Evolutionary conservation across 2,797 vertebrate species (phyloP), one percentile per base, ranked within the genome.

Genomic region (Syngnathus acus): DNA sequence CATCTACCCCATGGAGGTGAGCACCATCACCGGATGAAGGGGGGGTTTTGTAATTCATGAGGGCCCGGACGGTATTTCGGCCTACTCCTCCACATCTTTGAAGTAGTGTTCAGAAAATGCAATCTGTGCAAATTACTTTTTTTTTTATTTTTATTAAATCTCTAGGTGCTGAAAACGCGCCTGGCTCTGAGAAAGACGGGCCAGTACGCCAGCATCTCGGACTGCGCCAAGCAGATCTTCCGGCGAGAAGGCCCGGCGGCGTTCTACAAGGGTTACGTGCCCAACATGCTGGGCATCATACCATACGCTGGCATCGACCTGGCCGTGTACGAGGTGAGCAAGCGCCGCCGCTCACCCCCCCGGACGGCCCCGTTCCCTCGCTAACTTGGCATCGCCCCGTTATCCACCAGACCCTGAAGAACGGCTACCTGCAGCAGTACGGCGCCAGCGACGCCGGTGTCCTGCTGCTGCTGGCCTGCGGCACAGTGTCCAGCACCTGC

Each of bases 1-100:
- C 65, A 98, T 98, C 83, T 99, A 99, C 82, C 95, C 95, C 0
- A 99, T 98, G 96, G 96, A 98, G 94, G 96, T 97, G 82, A 93
- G 62, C 14, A 48, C 5, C 47, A 14, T 48, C 47, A 17, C 47
- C 16, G 16, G 47, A 5, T 16, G 16, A 17, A 9, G 2, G 42
- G 42, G 8, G 9, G 11, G 42, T 7, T 9, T 43, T 9, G 42
- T 43, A 43, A 42, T 2, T 42, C 40, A 6, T 42, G 9, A 7
- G 40, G 7, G 6, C 32, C 32, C 32, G 32, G 32, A 32, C 32
- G 32, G 32, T 32, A 32, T 32, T 32, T 32, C 32, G 32, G 32
- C 32, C 32, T 4, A 32, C 32, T 32, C 32, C 32, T 32, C 32
- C 32, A 32, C 32, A 32, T 4, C 32, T 32, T 32, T 32, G 32